phyloP scores from a whole-genome alignment of 1,140 invertebrate species.

The Monomorium pharaonis region DNA sequence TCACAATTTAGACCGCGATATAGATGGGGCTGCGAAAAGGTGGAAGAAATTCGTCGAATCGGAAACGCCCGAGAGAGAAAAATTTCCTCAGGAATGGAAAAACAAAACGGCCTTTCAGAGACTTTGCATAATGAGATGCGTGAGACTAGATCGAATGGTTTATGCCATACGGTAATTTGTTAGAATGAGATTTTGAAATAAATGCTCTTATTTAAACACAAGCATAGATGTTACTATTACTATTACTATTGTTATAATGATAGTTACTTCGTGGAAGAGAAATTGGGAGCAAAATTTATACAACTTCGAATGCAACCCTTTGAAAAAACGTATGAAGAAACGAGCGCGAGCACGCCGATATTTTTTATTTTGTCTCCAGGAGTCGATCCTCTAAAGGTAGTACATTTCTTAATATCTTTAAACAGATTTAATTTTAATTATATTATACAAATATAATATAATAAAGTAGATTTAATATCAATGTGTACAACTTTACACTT shows the following conservation, averaged over 20 bases:
- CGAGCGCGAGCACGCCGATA: slow-evolving; percentile 92
- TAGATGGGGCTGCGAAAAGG: slow-evolving; percentile 95
- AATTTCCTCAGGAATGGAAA: slow-evolving; percentile 98
- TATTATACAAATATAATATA: not conserved
- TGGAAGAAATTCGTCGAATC: slow-evolving; percentile 97
- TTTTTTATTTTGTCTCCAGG: slow-evolving; percentile 98
- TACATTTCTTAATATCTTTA: not conserved
- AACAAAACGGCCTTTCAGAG: slow-evolving; percentile 95
- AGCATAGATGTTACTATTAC: too few relatives aligned
- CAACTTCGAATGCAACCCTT: slow-evolving; percentile 92
- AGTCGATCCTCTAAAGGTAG: slow-evolving; percentile 95
- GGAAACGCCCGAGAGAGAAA: slow-evolving; percentile 96
- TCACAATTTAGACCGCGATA: slow-evolving; percentile 95
- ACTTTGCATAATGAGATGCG: slow-evolving; percentile 95
- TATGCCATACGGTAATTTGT: slow-evolving; percentile 86
- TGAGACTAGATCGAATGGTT: slow-evolving; percentile 96
- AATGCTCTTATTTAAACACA: slow-evolving; percentile 49
- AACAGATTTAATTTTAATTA: not conserved
- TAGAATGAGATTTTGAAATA: not conserved
- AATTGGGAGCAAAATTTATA: slow-evolving; percentile 93
- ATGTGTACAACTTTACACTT: not conserved
- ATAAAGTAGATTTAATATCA: not conserved
- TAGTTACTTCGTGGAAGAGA: slow-evolving; percentile 92
- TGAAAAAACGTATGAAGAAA: slow-evolving; percentile 94
- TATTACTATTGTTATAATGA: not conserved